phyloP scores from a whole-genome alignment of 2,888 invertebrate genomes.

The Philereme transversata region DNA sequence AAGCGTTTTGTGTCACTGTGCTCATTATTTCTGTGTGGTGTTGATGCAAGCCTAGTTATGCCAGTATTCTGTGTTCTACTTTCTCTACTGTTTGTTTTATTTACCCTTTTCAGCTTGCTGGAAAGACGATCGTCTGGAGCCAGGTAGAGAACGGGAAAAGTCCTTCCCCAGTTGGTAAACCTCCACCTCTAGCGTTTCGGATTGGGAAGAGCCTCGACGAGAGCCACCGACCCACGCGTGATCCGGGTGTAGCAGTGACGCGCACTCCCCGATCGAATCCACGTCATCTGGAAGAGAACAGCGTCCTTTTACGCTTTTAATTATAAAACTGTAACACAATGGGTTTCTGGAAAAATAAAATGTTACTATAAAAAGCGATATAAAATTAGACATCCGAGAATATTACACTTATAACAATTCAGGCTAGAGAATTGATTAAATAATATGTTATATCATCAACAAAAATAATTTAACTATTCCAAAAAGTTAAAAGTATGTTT shows the following conservation, averaged over 20 bases:
- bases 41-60: neutral
- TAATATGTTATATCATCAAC: too few relatives aligned
- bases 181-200: constrained; percentile 93
- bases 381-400: too few relatives aligned
- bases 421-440: too few relatives aligned
- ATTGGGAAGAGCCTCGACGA: constrained; percentile 94
- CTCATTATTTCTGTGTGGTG: neutral
- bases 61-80: neutral
- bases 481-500: too few relatives aligned
- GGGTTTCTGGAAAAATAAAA: constrained; percentile 13
- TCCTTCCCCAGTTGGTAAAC: constrained; percentile 93
- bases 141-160: constrained; percentile 93
- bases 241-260: constrained; percentile 92
- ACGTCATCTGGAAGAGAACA: constrained; percentile 83
- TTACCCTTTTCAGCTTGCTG: constrained; percentile 87
- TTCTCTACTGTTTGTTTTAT: neutral
- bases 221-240: constrained; percentile 92
- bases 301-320: constrained; percentile 33
- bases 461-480: too few relatives aligned
- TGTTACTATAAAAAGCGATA: too few relatives aligned
- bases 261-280: constrained; percentile 90
- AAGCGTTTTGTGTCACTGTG: constrained; percentile 5
- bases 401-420: too few relatives aligned
- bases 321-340: constrained; percentile 29
- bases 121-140: constrained; percentile 93